A percentile compares a stretch with the other conserved stretches of the same genome.
Conservation (phyloP, 1,140 invertebrate species). For the Hycleus phaleratus region DNA sequence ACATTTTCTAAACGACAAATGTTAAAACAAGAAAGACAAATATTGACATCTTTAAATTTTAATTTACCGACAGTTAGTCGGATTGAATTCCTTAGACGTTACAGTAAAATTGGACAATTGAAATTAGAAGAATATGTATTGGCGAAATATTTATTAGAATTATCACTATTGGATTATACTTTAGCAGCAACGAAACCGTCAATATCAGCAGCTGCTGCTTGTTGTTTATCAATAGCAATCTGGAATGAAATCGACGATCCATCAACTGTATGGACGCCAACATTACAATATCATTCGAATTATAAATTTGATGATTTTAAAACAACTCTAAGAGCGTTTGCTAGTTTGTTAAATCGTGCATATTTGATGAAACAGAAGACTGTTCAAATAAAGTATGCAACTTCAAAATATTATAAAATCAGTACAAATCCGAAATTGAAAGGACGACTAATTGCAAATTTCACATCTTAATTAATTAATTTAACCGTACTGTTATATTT, state of each 20-base stretch:
- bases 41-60: slow-evolving; percentile 69
- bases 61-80: slow-evolving; percentile 77
- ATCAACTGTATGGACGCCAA: slow-evolving; percentile 42
- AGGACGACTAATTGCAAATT: no score
- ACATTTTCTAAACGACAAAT: slow-evolving; percentile 79
- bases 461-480: no score
- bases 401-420: background rate
- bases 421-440: background rate
- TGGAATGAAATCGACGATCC: slow-evolving; percentile 37
- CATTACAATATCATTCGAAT: slow-evolving; percentile 25
- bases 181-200: slow-evolving; percentile 78
- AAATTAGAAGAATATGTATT: slow-evolving; percentile 84
- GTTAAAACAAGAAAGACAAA: slow-evolving; percentile 57
- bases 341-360: background rate
- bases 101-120: slow-evolving; percentile 55
- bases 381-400: background rate
- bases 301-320: background rate
- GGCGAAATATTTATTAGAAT: slow-evolving; percentile 69
- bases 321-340: background rate
- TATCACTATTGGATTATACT: slow-evolving; percentile 74
- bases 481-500: no score
- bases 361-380: background rate
- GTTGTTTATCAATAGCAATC: slow-evolving; percentile 55
- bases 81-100: slow-evolving; percentile 78
- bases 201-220: slow-evolving; percentile 63